These are phyloP conservation scores for Bombus pascuorum DNA, from an alignment of 1,140 invertebrate genomes.

Conservation along the genomic window DNA sequence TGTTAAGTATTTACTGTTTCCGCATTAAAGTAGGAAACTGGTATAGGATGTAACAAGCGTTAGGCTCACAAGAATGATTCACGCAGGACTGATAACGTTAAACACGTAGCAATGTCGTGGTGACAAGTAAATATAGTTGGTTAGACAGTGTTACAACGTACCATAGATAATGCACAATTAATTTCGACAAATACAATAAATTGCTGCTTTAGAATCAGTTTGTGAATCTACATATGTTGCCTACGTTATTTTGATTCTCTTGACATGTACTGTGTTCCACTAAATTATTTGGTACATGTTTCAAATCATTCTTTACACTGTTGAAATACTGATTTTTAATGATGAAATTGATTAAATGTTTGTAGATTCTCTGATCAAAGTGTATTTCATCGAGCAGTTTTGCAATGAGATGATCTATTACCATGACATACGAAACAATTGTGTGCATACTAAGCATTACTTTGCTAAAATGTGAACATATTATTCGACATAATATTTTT, in stretches of 20 bases:
- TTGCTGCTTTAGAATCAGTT: background rate
- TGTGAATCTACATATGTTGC: background rate
- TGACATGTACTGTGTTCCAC: no score
- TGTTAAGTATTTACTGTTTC: background rate
- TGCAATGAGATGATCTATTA: background rate
- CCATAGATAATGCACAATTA: conserved; percentile 9
- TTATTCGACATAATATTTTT: background rate
- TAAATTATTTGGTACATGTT: background rate
- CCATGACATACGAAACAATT: background rate
- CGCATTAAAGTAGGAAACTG: background rate
- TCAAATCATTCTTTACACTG: background rate
- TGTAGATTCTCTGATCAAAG: background rate
- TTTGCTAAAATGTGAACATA: background rate
- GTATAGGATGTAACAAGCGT: background rate
- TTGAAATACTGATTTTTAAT: background rate
- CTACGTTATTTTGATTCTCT: background rate
- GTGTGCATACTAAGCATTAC: background rate
- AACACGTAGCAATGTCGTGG: conserved; percentile 1
- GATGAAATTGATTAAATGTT: background rate
- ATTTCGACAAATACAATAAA: conserved; percentile 6
- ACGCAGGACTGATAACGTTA: background rate
- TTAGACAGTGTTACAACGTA: background rate
- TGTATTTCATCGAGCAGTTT: background rate
- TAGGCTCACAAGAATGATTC: background rate
- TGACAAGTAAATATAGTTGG: conserved; percentile 4